Evolutionary conservation across 2,797 vertebrate species (phyloP).

Genomic region (Takifugu rubripes): DNA sequence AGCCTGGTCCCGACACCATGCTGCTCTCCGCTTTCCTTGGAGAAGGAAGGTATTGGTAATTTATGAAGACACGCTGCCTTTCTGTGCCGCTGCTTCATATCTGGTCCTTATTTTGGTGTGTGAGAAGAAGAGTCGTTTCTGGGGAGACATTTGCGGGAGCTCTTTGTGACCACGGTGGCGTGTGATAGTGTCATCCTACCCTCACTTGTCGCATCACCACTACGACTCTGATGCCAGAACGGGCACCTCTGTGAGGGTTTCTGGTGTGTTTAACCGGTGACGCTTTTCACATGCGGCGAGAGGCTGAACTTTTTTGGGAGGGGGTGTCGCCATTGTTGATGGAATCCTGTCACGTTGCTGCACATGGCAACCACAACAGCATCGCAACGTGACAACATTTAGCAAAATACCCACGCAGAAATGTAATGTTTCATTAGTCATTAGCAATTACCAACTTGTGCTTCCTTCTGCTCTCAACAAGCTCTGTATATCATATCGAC

Average conservation of each 20-base stretch:
- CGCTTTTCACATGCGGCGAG: no score
- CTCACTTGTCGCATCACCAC: background rate
- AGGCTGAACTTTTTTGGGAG: no score
- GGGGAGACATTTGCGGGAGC: background rate
- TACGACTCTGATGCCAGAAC: background rate
- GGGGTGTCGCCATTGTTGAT: no score
- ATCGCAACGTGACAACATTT: no score
- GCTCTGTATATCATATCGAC: no score
- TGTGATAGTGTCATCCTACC: background rate
- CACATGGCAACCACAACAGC: no score
- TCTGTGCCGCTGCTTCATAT: conserved; percentile 24
- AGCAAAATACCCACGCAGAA: no score
- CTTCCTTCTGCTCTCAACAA: no score
- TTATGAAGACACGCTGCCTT: conserved; percentile 43
- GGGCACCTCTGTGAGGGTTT: background rate
- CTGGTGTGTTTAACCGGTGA: background rate
- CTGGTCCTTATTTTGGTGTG: conserved; percentile 1
- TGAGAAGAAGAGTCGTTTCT: conserved; percentile 2
- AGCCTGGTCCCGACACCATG: conserved; percentile 16
- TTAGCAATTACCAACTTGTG: no score
- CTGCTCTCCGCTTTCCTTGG: conserved; percentile 29
- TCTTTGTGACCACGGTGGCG: background rate
- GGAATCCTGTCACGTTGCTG: no score
- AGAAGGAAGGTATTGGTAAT: conserved; percentile 48
- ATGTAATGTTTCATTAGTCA: no score